Conservation (phyloP, 2,888 invertebrate genomes). For the Zaprionus lineosus region DNA sequence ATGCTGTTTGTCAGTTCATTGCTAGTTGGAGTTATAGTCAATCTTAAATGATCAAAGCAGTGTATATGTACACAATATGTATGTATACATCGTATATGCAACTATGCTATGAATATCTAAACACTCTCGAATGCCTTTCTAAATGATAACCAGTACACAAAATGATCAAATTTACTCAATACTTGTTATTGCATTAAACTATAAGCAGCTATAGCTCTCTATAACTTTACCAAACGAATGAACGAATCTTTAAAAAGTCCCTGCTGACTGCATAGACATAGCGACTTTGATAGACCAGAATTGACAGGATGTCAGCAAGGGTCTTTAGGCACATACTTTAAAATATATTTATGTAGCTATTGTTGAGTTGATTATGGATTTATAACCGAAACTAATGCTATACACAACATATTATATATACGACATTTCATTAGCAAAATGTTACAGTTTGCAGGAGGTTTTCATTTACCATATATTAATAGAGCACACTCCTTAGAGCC, state of each 20-base stretch:
- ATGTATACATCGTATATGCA: slow-evolving; percentile 20
- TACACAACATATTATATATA: slow-evolving; percentile 34
- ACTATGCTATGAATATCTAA: slow-evolving; percentile 21
- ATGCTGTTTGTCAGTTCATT: slow-evolving; percentile 64
- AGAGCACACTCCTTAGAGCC: slow-evolving; percentile 31
- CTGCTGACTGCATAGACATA: slow-evolving; percentile 11
- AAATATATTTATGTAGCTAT: slow-evolving; percentile 67
- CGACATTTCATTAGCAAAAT: slow-evolving; percentile 64
- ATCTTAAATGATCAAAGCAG: slow-evolving; percentile 25
- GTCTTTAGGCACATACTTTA: too few relatives aligned
- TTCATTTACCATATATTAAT: slow-evolving; percentile 39
- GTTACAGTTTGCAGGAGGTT: slow-evolving; percentile 41
- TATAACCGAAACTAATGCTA: slow-evolving; percentile 25
- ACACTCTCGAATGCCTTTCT: slow-evolving; percentile 72
- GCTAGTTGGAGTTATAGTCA: slow-evolving; percentile 60
- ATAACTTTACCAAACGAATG: slow-evolving; percentile 20
- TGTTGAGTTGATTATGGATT: slow-evolving; percentile 68
- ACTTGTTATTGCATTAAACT: slow-evolving; percentile 70
- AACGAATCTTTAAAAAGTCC: slow-evolving; percentile 3
- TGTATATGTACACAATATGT: slow-evolving; percentile 40
- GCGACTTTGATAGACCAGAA: not conserved
- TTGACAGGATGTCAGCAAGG: too few relatives aligned
- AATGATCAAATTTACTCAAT: slow-evolving; percentile 49
- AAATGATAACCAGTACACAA: slow-evolving; percentile 54
- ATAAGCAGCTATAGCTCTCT: slow-evolving; percentile 39